Conservation (phyloP, 2,888 invertebrate genomes). For the Aleiodes testaceus region DNA sequence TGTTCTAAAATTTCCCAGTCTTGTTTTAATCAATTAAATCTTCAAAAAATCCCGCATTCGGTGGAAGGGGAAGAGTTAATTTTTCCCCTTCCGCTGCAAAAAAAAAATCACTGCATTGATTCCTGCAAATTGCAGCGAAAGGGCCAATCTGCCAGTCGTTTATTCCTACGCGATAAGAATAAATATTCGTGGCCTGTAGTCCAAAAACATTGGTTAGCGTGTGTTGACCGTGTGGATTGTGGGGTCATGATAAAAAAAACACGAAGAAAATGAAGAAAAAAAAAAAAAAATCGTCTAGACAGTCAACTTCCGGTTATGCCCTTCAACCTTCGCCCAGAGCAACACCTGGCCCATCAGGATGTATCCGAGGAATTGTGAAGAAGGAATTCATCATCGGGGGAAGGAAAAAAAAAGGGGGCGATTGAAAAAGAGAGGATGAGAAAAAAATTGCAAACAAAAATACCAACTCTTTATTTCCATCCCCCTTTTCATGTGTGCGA, state of each 20-base stretch:
- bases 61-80: too few relatives aligned
- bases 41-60: too few relatives aligned
- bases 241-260: conserved; percentile 24
- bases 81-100: not conserved
- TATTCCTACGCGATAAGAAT: conserved; percentile 26
- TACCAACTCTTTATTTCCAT: conserved; percentile 23
- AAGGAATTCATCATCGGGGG: conserved; percentile 30
- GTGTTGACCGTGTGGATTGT: conserved; percentile 30
- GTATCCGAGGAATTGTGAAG: conserved; percentile 22
- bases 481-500: not conserved
- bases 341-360: conserved; percentile 53
- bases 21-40: too few relatives aligned
- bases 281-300: conserved; percentile 66
- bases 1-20: too few relatives aligned
- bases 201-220: conserved; percentile 16
- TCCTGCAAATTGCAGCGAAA: conserved; percentile 4
- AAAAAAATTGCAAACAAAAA: conserved; percentile 2
- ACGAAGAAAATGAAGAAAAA: conserved; percentile 51
- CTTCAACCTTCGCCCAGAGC: conserved; percentile 48
- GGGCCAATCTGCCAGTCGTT: not conserved
- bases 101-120: conserved; percentile 2
- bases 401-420: not conserved
- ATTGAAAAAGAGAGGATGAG: not conserved
- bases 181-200: conserved; percentile 26
- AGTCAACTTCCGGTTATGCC: conserved; percentile 64